These are phyloP conservation scores for Rhinopomastus cyanomelas DNA, from an alignment of 2,113 vertebrate species.

Conservation along the genomic window DNA sequence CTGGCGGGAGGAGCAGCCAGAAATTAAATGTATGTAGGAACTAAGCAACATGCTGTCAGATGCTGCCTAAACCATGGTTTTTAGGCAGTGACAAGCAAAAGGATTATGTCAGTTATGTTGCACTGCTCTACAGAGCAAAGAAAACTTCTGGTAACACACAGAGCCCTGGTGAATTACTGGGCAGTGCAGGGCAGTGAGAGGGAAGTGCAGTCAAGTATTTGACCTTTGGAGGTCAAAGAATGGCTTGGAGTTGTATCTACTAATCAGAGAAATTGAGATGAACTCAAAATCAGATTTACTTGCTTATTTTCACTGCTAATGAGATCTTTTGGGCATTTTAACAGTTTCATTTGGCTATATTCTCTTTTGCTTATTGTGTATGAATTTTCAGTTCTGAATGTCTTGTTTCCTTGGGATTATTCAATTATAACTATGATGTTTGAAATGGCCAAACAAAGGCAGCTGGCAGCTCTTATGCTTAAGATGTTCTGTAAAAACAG, in stretches of 20 bases:
- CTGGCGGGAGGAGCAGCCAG: conserved; percentile 22
- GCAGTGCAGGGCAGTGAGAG: not conserved
- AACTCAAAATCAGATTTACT: not conserved
- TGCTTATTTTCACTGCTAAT: not conserved
- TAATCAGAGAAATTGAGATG: not conserved
- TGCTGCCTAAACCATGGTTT: not conserved
- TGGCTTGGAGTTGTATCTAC: not conserved
- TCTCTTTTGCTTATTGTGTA: not conserved
- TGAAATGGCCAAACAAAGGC: not conserved
- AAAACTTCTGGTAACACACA: not conserved
- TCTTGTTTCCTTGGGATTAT: not conserved
- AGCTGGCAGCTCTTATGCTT: not conserved
- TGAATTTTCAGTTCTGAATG: not conserved
- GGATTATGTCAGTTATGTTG: not conserved
- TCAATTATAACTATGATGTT: not conserved
- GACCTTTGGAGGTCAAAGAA: not conserved
- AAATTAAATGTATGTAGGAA: conserved; percentile 19
- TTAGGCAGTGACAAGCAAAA: not conserved
- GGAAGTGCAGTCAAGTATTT: not conserved
- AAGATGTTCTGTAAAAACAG: not conserved
- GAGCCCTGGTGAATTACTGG: not conserved
- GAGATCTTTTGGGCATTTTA: not conserved
- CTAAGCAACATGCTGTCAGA: not conserved
- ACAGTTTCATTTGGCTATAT: not conserved
- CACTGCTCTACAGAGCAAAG: not conserved